phyloP scores from a whole-genome alignment of 2,113 vertebrate genomes.

The Paratilapia polleni region DNA sequence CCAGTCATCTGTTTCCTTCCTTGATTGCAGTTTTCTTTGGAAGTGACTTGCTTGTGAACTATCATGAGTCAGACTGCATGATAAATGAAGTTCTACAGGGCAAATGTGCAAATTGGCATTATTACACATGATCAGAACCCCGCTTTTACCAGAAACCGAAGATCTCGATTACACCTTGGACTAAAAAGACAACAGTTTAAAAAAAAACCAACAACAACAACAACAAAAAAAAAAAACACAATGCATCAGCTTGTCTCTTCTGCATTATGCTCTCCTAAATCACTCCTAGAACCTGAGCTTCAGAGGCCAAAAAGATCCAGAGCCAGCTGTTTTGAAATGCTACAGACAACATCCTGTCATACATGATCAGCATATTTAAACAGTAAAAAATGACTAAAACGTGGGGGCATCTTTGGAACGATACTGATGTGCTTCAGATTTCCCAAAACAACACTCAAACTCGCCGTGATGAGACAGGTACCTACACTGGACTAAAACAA shows the following conservation, averaged over 20 bases:
- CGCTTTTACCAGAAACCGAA: conserved; percentile 38
- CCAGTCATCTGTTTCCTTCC: conserved; percentile 46
- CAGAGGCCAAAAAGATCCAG: conserved; percentile 30
- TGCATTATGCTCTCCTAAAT: conserved; percentile 41
- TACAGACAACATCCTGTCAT: conserved; percentile 35
- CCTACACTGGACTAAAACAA: neutral
- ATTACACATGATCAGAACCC: conserved; percentile 49
- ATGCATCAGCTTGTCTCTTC: conserved; percentile 15
- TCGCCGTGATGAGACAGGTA: conserved; percentile 49
- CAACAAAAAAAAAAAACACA: conserved; percentile 3
- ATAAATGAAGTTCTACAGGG: conserved; percentile 40
- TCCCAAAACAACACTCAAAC: neutral
- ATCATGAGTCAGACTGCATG: conserved; percentile 38
- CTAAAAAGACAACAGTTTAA: conserved; percentile 13
- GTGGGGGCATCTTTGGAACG: conserved; percentile 7
- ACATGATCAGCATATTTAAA: conserved; percentile 28
- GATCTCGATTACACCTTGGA: conserved; percentile 35
- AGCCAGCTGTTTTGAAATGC: conserved; percentile 41
- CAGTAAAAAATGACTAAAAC: conserved; percentile 15
- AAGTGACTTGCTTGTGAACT: conserved; percentile 47
- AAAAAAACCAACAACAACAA: neutral
- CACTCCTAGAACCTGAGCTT: conserved; percentile 22
- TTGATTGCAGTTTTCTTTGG: conserved; percentile 72
- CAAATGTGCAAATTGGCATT: conserved; percentile 40
- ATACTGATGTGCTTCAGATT: neutral